These are phyloP conservation scores for Lycaena phlaeas DNA, from an alignment of 2,888 invertebrate species.

Conservation along the genomic window DNA sequence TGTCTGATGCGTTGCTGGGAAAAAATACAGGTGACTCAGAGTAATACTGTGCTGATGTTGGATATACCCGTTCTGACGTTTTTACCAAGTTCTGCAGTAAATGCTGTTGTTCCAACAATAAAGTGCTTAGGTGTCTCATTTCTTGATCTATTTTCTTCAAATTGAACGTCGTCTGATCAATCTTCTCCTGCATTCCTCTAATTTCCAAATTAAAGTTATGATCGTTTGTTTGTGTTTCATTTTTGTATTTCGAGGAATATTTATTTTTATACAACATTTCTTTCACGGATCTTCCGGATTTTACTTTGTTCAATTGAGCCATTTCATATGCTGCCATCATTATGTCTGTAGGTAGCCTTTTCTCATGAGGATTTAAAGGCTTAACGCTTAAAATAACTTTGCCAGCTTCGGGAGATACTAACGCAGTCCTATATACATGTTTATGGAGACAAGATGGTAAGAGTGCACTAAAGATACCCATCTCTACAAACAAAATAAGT, in stretches of 20 bases:
- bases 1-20: constrained; percentile 31
- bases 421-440: constrained; percentile 82
- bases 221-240: constrained; percentile 55
- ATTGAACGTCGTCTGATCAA: constrained; percentile 80
- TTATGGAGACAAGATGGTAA: constrained; percentile 82
- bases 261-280: constrained; percentile 73
- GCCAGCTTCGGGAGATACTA: constrained; percentile 86
- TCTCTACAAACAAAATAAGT: constrained; percentile 86
- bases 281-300: constrained; percentile 76
- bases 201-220: constrained; percentile 71
- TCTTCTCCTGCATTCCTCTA: constrained; percentile 76
- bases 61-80: constrained; percentile 31
- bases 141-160: constrained; percentile 79
- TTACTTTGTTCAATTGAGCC: constrained; percentile 80
- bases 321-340: constrained; percentile 86
- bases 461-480: constrained; percentile 85
- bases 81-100: constrained; percentile 50
- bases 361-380: constrained; percentile 86
- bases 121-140: constrained; percentile 76
- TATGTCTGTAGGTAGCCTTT: constrained; percentile 83
- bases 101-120: constrained; percentile 54
- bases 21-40: constrained; percentile 51
- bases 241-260: constrained; percentile 75
- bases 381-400: constrained; percentile 87
- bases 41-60: constrained; percentile 33